phyloP scores from a whole-genome alignment of 2,888 invertebrate genomes.

The Erebia ligea region DNA sequence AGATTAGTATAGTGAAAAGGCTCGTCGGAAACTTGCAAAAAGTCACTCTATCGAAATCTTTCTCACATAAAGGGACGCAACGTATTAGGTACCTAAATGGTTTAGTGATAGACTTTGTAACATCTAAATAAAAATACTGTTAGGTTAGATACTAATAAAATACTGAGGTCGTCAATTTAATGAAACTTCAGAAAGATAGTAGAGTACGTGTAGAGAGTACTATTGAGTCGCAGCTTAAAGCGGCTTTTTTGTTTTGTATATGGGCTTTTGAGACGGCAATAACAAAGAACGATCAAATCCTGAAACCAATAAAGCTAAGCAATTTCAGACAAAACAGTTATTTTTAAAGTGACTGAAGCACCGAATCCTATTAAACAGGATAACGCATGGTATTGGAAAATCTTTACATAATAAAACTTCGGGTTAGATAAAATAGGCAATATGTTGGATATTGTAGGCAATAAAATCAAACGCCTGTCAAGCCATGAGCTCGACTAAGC shows the following conservation, averaged over 20 bases:
- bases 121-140: not conserved
- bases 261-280: not conserved
- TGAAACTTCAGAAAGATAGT: too few species aligned
- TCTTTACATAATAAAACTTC: not conserved
- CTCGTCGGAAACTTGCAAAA: not conserved
- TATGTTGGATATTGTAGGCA: conserved; percentile 1
- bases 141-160: too few species aligned
- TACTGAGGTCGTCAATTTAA: too few species aligned
- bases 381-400: not conserved
- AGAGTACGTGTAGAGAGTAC: too few species aligned
- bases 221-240: too few species aligned
- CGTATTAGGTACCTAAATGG: not conserved
- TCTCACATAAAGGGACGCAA: not conserved
- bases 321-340: conserved; percentile 13
- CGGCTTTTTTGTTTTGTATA: too few species aligned
- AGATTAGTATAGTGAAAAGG: conserved; percentile 11
- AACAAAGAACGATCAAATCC: conserved; percentile 19
- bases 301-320: conserved; percentile 29
- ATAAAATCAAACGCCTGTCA: conserved; percentile 10
- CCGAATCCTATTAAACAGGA: not conserved
- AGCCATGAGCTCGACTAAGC: not conserved
- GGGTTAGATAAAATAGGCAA: not conserved
- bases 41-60: not conserved
- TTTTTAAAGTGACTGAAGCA: not conserved
- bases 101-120: not conserved